Base-by-base conservation (phyloP, 1,140 invertebrate genomes). In the Leucophenga varia region DNA sequence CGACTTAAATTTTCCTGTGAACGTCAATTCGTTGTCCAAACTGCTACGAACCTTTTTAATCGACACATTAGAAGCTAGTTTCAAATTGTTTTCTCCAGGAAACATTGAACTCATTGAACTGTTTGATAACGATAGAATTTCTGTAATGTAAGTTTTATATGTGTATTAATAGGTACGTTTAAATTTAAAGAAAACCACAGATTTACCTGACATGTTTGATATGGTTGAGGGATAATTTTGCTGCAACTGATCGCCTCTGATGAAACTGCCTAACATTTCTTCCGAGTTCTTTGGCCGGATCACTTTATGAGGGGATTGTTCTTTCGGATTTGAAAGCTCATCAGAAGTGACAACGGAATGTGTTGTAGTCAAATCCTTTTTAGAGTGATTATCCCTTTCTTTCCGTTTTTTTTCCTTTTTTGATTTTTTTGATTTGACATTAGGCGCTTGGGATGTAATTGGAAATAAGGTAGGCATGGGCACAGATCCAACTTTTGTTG, bases 81-180 rank as follows among this genome's bases (percentile, higher is more conserved):
- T n/a, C n/a, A n/a, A n/a, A n/a, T n/a, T n/a, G n/a, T n/a, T 43
- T 47, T 68, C 64, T 6, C 49, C 59, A 38, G 64, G 59, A 49
- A 74, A 52, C 19, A 70, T 57, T 21, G 68, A 72, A 38, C 72
- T 71, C 57, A 74, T 60, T 1, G 72, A 74, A 40, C 72, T 74
- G 43, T 71, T 74, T 9, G 72, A 72, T 21, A 74, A 28, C 2
- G 70, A 73, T 17, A 70, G 47, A 28, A 65, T 64, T 57, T 72
- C 68, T 72, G 22, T 0, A 40, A 38, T n/a, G 17, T 35, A 28
- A 42, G 28, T 6, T 19, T 25, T 25, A n/a, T n/a, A 16, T 31
- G 0, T 20, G 21, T 14, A 35, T 32, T 3, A 31, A 21, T 19
- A 19, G 0, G 6, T 4, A 17, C 12, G 12, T 8, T 13, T 9